Base-by-base conservation (phyloP, 2,797 vertebrate species). In the Gobionotothen gibberifrons region DNA sequence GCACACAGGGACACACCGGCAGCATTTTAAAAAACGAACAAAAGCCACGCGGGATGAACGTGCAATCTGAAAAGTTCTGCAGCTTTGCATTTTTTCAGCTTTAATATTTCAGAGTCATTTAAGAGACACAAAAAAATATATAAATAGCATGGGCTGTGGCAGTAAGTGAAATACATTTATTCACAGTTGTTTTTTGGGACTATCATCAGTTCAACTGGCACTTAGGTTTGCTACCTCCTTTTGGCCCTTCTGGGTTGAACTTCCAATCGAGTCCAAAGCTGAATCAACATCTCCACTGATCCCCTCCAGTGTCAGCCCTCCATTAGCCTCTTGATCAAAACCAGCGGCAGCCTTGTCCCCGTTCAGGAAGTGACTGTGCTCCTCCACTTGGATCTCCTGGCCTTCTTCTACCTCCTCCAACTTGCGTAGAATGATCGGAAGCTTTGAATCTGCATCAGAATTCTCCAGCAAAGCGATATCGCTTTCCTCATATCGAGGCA, bases 401-500 rank as follows among this genome's bases (percentile, higher is more conserved):
- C 77, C 69, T 29, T 92, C 92, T 13, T 92, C 90, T 14, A 94
- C 95, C 63, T 94, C 95, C 67, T 97, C 96, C 29, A 98, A 93
- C 90, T 95, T 94, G 66, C 90, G 93, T 82, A 98, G 88, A 74
- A 97, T 94, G 67, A 98, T 94, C 3, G 97, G 97, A 49, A 97
- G 96, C 82, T 96, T 95, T 5, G 95, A 93, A 72, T 97, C 96
- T 0, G 92, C 85, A 53, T 94, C 90, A 10, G 93, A 88, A 48
- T 96, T 96, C 92, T 98, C 97, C 83, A 97, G 68, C 87, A 97
- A 90, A 64, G 96, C 95, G 10, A 96, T 95, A 82, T 95, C 95
- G 40, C 95, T 96, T 80, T 98, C 97, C 87, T 98, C 95, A 0
- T 96, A 98, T 59, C 88, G 94, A 0, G 98, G 98, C 73, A 99